A percentile compares a stretch with the other conserved stretches of the same genome.
phyloP scores from a whole-genome alignment of 1,140 invertebrate species.

The Polypedilum pembai region DNA sequence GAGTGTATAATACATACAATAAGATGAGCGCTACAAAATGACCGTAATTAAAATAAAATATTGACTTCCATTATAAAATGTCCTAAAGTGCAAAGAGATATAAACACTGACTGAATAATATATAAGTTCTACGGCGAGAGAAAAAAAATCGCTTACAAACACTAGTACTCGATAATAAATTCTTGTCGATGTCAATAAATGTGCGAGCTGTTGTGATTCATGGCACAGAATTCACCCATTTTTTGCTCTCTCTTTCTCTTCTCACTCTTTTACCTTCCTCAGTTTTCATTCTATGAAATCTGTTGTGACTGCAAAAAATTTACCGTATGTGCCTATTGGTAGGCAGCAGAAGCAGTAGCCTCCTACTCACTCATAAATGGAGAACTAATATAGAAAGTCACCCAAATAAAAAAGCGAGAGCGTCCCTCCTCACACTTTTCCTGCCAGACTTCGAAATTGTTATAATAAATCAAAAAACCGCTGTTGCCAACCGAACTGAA shows the following conservation, averaged over 20 bases:
- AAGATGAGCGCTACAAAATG: not conserved
- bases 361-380: not conserved
- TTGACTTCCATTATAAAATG: slow-evolving; percentile 10
- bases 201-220: slow-evolving; percentile 15
- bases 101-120: not conserved
- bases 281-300: not conserved
- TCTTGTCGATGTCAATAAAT: slow-evolving; percentile 6
- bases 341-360: not conserved
- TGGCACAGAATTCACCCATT: slow-evolving; percentile 9
- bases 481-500: slow-evolving; percentile 8
- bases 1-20: not conserved
- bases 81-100: slow-evolving; percentile 1
- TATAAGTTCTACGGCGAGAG: not conserved
- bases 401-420: not conserved
- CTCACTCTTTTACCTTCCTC: not conserved
- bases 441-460: slow-evolving; percentile 10
- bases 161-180: slow-evolving; percentile 5
- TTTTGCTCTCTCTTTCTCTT: not conserved
- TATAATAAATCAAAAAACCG: slow-evolving; percentile 14
- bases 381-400: slow-evolving; percentile 1
- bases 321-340: not conserved
- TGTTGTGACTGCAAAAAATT: slow-evolving; percentile 6
- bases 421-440: not conserved
- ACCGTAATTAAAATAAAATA: slow-evolving; percentile 14
- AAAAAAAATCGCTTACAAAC: slow-evolving; percentile 6